These are phyloP conservation scores for Strigamia transsilvanica DNA, from an alignment of 2,888 invertebrate species.

Conservation along the genomic window DNA sequence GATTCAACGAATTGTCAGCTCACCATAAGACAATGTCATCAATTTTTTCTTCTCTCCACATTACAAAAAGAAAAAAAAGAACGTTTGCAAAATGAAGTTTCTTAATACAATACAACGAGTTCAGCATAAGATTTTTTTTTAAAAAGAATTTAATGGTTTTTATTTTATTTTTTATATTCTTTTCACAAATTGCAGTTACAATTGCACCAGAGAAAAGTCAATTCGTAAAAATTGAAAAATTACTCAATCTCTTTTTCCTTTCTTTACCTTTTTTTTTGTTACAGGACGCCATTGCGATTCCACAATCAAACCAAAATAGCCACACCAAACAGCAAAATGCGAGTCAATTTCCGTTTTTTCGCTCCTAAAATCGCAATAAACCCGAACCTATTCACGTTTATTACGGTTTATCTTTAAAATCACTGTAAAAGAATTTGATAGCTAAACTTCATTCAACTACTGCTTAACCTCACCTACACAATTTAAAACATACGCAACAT, in stretches of 20 bases:
- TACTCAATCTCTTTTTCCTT: not conserved
- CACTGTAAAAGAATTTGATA: not conserved
- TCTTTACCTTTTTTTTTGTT: not conserved
- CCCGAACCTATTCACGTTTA: not conserved
- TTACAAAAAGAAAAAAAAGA: no score
- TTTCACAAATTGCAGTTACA: not conserved
- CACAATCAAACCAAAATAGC: not conserved
- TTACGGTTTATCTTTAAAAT: not conserved
- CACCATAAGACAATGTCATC: no score
- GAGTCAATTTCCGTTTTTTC: conserved; percentile 8
- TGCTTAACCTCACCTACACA: not conserved
- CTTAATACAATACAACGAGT: no score
- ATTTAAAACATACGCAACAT: not conserved
- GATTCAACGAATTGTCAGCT: no score
- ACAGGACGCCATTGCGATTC: conserved; percentile 1
- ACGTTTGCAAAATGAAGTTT: no score
- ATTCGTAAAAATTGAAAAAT: not conserved
- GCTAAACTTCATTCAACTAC: not conserved
- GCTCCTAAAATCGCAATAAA: conserved; percentile 2
- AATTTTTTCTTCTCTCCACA: no score
- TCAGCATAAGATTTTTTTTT: no score
- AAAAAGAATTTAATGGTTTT: no score
- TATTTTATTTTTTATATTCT: not conserved
- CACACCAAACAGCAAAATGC: not conserved
- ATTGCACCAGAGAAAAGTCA: not conserved